Conservation (phyloP, 2,797 vertebrate species). For the Menidia menidia region DNA sequence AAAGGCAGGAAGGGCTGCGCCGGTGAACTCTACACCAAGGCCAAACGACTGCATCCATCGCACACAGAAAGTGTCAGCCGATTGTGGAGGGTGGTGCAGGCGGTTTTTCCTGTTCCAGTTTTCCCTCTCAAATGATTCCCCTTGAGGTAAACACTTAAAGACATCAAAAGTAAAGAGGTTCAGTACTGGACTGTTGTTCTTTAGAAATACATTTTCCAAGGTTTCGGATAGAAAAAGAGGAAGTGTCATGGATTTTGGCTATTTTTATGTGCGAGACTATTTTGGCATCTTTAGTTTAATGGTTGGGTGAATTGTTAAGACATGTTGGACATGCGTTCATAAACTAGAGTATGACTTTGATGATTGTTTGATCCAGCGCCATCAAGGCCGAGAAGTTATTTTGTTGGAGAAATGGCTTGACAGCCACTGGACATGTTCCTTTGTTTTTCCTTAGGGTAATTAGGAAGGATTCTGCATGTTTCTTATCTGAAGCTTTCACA, state of each 20-base stretch:
- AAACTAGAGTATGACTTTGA: no score
- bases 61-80: slow-evolving; percentile 31
- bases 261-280: background rate
- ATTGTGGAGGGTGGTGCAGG: slow-evolving; percentile 29
- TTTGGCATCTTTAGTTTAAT: background rate
- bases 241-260: background rate
- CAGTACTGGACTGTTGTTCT: background rate
- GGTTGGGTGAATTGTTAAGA: background rate
- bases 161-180: slow-evolving; percentile 13
- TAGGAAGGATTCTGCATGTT: no score
- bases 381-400: no score
- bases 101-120: slow-evolving; percentile 66
- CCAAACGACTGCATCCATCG: slow-evolving; percentile 42
- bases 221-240: background rate
- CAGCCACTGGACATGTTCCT: no score
- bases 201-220: background rate
- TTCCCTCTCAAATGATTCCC: slow-evolving; percentile 48
- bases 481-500: no score
- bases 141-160: slow-evolving; percentile 38
- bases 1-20: slow-evolving; percentile 81
- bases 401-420: no score
- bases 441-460: no score
- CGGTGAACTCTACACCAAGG: slow-evolving; percentile 50
- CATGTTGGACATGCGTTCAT: no score
- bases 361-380: no score